Evolutionary conservation across 2,113 vertebrate species (phyloP).

Genomic region (Ictalurus furcatus): DNA sequence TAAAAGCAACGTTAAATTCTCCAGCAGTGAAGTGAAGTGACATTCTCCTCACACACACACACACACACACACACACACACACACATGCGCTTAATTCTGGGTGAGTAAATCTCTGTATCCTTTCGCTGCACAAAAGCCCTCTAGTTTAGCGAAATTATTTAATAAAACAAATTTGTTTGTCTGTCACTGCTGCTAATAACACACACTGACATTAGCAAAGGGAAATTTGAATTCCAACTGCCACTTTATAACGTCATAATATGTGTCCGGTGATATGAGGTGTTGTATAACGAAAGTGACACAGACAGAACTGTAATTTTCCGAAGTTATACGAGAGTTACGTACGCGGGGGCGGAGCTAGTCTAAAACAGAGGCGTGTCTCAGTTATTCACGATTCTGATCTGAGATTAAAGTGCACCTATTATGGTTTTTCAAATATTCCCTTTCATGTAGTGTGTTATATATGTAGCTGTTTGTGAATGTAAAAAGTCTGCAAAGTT

Average conservation of each 20-base stretch:
- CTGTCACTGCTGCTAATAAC: background rate
- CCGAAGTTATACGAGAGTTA: background rate
- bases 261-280: background rate
- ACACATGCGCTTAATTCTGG: constrained; percentile 13
- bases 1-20: constrained; percentile 82
- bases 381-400: background rate
- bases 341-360: background rate
- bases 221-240: background rate
- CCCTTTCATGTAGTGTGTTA: too few species aligned
- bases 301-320: background rate
- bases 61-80: too few species aligned
- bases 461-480: too few species aligned
- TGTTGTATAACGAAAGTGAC: background rate
- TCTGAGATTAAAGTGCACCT: too few species aligned
- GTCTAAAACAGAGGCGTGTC: background rate
- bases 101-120: constrained; percentile 67
- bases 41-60: constrained; percentile 63
- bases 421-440: too few species aligned
- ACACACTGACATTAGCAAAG: background rate
- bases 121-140: background rate
- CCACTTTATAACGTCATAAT: background rate
- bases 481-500: too few species aligned
- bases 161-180: background rate
- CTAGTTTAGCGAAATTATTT: background rate
- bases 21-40: constrained; percentile 72